These are phyloP conservation scores for Tenthredo amoena DNA, from an alignment of 2,888 invertebrate species.

Conservation along the genomic window DNA sequence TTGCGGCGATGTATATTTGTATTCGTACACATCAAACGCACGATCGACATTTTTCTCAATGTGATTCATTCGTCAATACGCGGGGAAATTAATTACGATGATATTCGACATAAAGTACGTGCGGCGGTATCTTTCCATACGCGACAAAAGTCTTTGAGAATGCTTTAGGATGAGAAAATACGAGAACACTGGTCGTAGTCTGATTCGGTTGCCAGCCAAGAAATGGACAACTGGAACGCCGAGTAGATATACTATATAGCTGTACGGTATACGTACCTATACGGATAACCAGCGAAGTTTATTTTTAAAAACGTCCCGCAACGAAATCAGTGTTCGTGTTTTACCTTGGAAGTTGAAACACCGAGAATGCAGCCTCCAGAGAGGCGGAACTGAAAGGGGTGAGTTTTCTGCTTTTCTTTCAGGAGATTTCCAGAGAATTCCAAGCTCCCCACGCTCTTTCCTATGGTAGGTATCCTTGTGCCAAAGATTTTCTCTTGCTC, in stretches of 20 bases:
- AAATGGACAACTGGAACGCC: not conserved
- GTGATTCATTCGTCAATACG: not conserved
- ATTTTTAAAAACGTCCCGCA: slow-evolving; percentile 23
- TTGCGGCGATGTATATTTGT: slow-evolving; percentile 35
- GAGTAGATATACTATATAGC: not conserved
- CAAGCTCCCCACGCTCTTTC: slow-evolving; percentile 23
- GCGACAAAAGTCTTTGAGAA: not conserved
- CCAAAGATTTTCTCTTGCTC: slow-evolving; percentile 39
- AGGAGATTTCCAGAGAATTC: slow-evolving; percentile 16
- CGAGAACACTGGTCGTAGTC: not conserved
- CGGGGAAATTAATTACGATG: not conserved
- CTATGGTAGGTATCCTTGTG: slow-evolving; percentile 26
- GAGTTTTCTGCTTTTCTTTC: slow-evolving; percentile 35
- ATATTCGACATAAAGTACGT: not conserved
- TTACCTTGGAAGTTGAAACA: slow-evolving; percentile 34
- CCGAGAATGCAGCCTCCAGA: slow-evolving; percentile 34
- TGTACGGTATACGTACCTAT: not conserved
- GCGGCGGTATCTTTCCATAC: not conserved
- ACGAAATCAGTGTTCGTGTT: slow-evolving; percentile 33
- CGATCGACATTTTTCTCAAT: slow-evolving; percentile 22
- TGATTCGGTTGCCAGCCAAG: not conserved
- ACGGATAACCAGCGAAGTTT: not conserved
- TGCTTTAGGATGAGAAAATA: not conserved
- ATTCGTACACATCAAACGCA: slow-evolving; percentile 9
- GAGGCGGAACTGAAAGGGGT: slow-evolving; percentile 1